These are phyloP conservation scores for Diceros bicornis DNA, from an alignment of 2,797 vertebrate genomes.

Conservation along the genomic window DNA sequence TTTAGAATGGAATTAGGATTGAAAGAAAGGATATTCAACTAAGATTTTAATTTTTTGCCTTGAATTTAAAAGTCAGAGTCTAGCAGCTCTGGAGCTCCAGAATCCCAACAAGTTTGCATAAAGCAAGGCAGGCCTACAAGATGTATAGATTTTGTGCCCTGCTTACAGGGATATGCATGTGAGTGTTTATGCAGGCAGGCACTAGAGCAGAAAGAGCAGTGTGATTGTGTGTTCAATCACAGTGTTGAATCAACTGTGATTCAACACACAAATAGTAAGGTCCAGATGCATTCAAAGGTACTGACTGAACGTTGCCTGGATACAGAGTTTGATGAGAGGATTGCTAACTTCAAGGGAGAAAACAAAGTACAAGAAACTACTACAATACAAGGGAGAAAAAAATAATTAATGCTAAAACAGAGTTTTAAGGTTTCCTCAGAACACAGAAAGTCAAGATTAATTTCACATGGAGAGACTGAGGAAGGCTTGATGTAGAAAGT, in stretches of 20 bases:
- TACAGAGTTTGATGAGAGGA: background rate
- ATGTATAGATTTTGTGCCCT: background rate
- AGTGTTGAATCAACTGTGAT: background rate
- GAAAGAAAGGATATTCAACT: conserved; percentile 52
- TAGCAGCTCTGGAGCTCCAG: background rate
- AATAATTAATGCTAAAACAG: background rate
- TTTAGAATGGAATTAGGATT: conserved; percentile 54
- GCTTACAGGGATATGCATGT: background rate
- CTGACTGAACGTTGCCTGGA: background rate
- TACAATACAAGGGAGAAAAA: background rate
- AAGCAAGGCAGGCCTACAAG: background rate
- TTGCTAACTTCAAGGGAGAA: background rate
- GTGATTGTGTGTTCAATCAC: no score
- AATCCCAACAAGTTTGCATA: conserved; percentile 20
- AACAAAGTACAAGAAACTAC: background rate
- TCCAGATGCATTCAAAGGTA: background rate
- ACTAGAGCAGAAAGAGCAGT: background rate
- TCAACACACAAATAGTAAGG: background rate
- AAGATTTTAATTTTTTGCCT: conserved; percentile 67
- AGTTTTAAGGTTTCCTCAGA: background rate
- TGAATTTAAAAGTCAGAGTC: conserved; percentile 52
- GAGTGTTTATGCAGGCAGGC: background rate
- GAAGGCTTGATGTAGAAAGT: background rate
- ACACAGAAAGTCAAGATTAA: conserved; percentile 45
- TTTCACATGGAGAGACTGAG: background rate